Conservation (phyloP, 1,140 invertebrate genomes). For the Drosophila lacteicornis region DNA sequence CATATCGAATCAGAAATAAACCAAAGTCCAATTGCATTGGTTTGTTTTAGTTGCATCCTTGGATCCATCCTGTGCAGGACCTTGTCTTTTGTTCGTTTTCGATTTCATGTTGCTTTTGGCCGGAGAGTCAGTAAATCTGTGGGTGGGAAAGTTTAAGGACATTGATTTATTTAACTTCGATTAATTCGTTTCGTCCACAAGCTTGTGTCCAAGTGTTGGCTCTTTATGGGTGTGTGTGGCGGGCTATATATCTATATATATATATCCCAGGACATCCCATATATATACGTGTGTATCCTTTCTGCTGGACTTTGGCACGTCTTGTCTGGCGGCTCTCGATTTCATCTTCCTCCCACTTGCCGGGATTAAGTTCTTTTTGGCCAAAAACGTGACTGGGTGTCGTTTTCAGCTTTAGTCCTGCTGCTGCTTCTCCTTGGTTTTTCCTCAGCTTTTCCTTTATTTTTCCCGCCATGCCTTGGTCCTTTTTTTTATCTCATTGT, state of each 20-base stretch:
- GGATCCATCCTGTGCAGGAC: slow-evolving; percentile 6
- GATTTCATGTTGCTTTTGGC: slow-evolving; percentile 8
- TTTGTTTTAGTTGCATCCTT: slow-evolving; percentile 35
- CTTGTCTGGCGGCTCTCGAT: slow-evolving; percentile 70
- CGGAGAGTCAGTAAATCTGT: slow-evolving; percentile 65
- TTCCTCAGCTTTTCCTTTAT: slow-evolving; percentile 1
- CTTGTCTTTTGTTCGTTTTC: neutral
- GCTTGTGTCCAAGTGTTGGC: slow-evolving; percentile 40
- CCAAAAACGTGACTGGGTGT: slow-evolving; percentile 81
- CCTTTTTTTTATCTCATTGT: slow-evolving; percentile 21
- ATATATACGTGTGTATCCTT: slow-evolving; percentile 38
- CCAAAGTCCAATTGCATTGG: slow-evolving; percentile 7
- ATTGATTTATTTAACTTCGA: slow-evolving; percentile 85
- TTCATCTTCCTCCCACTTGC: slow-evolving; percentile 57
- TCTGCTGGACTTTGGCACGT: slow-evolving; percentile 74
- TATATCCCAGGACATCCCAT: slow-evolving; percentile 20
- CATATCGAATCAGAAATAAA: slow-evolving; percentile 21
- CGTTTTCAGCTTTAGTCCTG: slow-evolving; percentile 71
- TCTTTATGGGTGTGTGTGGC: slow-evolving; percentile 11
- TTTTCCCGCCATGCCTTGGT: slow-evolving; percentile 1
- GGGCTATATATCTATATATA: slow-evolving; percentile 11
- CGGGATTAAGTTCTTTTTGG: slow-evolving; percentile 80
- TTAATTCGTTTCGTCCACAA: slow-evolving; percentile 76
- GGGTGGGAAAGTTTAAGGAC: slow-evolving; percentile 71
- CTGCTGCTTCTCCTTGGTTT: neutral